Evolutionary conservation across 1,140 invertebrate genomes (phyloP), one percentile per base, ranked within the genome.

Genomic region (Rhopalosiphum maidis): DNA sequence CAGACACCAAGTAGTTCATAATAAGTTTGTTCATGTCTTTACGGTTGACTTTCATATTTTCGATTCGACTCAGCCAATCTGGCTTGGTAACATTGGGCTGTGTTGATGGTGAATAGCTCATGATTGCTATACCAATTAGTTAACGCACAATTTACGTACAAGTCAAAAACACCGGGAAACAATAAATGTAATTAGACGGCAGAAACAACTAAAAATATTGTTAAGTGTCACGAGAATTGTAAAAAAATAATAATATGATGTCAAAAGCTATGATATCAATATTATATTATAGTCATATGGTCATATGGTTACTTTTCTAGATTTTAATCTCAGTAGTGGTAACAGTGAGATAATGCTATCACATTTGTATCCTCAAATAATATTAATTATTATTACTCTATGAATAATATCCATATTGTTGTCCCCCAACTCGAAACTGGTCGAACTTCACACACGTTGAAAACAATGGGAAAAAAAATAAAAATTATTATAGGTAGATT

Each of bases 1-100:
- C 98, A 96, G 98, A 99, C 5, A 99, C 98, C 94, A 99, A 96
- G 95, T 99, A 99, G 95, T 99, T 99, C 99, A 99, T 99, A 93
- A 99, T 99, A 77, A 99, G 96, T 95, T 98, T 98, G 95, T 99
- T 99, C 98, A 99, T 99, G 94, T 99, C 98, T 85, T 97, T 96
- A 94, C 98, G 96, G 87, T 98, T 98, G 94, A 99, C 97, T 94
- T 98, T 98, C 88, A 98, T 96, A 94, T 96, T 96, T 94, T 98
- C 97, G 30, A 98, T 95, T 94, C 96, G 95, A 91, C 96, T 96
- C 94, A 97, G 95, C 97, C 97, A 98, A 94, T 97, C 97, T 93
- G 96, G 96, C 94, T 95, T 95, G 46, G 95, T 95, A 93, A 94
- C 91, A 30, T 88, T 93, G 4, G 41, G 21, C 54, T 68, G 82